Evolutionary conservation across 2,113 vertebrate genomes (phyloP).

Genomic region (Pterophyllum scalare): DNA sequence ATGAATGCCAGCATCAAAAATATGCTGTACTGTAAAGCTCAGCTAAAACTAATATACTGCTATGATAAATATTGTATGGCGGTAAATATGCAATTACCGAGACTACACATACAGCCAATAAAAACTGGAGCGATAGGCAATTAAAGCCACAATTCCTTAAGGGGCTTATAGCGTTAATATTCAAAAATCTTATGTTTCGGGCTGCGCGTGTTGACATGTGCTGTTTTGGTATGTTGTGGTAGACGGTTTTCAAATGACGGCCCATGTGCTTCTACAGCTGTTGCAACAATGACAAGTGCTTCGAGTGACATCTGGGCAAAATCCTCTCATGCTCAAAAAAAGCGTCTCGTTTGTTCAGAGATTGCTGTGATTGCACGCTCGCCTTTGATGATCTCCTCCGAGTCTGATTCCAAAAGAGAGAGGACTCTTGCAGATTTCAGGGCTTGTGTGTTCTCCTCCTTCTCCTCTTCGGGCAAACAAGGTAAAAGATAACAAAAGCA

Average conservation of each 20-base stretch:
- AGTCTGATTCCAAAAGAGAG: constrained; percentile 33
- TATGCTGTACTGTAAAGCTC: constrained; percentile 51
- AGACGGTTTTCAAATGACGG: constrained; percentile 52
- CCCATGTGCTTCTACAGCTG: constrained; percentile 72
- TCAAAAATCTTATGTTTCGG: constrained; percentile 42
- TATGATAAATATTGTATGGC: constrained; percentile 50
- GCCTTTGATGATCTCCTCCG: constrained; percentile 61
- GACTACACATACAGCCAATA: constrained; percentile 45
- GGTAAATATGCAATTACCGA: constrained; percentile 66
- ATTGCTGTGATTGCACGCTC: constrained; percentile 61
- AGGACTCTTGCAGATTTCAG: constrained; percentile 42
- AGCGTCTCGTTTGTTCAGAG: constrained; percentile 63
- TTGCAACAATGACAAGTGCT: constrained; percentile 71
- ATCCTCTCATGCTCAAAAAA: constrained; percentile 52
- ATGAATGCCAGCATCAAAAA: constrained; percentile 62
- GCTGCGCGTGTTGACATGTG: constrained; percentile 47
- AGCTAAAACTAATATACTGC: constrained; percentile 47
- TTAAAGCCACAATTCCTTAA: constrained; percentile 51
- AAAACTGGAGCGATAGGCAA: constrained; percentile 49
- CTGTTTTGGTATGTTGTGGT: constrained; percentile 62
- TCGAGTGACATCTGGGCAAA: constrained; percentile 73
- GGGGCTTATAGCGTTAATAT: constrained; percentile 50
- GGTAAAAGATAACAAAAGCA: constrained; percentile 72
- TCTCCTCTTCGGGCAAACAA: constrained; percentile 58
- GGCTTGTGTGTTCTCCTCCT: constrained; percentile 43